Conservation (phyloP, 2,797 vertebrate genomes). For the Chaetophractus vellerosus region DNA sequence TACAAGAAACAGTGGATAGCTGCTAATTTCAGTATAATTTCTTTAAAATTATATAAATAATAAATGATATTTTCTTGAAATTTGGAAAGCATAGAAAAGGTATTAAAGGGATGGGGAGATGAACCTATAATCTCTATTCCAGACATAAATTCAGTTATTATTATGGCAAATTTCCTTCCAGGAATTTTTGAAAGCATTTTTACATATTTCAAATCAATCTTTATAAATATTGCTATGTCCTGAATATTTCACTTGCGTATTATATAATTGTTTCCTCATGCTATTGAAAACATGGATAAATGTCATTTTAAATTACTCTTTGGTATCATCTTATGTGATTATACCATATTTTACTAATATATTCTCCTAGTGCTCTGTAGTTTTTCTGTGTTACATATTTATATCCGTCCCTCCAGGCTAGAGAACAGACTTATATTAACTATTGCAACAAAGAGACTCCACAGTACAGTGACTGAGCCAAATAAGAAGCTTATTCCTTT, state of each 20-base stretch:
- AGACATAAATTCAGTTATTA: neutral
- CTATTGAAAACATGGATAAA: neutral
- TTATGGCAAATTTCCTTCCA: neutral
- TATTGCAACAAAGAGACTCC: neutral
- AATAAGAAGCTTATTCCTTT: neutral
- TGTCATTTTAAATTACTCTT: slow-evolving; percentile 7
- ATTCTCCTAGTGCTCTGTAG: neutral
- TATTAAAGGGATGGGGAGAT: neutral
- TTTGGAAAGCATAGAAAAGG: neutral
- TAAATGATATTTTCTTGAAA: neutral
- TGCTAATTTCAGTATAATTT: neutral
- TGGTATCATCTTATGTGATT: neutral
- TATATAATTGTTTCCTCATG: neutral
- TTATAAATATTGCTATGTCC: neutral
- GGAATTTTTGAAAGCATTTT: neutral
- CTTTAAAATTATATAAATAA: neutral
- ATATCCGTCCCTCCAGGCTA: slow-evolving; percentile 10
- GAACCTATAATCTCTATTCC: neutral
- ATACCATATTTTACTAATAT: neutral
- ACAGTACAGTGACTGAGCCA: neutral
- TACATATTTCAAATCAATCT: slow-evolving; percentile 6
- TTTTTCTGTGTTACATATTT: neutral
- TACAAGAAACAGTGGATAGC: neutral
- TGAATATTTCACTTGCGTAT: neutral
- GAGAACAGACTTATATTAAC: neutral